Conservation (phyloP, 1,140 invertebrate species). For the Aphelinus atriplicis region DNA sequence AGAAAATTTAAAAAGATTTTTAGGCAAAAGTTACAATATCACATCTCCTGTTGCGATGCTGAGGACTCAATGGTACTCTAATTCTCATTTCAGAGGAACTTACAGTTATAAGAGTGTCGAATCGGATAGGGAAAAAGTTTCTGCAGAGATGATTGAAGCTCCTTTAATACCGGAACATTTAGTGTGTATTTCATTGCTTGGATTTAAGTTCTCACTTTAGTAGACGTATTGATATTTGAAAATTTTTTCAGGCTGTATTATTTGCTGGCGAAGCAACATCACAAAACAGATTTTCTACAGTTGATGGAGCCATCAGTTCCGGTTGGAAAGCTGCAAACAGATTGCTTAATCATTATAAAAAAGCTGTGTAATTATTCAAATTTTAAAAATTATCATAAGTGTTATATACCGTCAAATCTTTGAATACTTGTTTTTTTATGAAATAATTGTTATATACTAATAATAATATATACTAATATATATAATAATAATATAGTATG, state of each 20-base stretch:
- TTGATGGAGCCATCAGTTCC: slow-evolving; percentile 80
- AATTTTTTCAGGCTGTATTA: slow-evolving; percentile 59
- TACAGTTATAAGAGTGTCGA: slow-evolving; percentile 74
- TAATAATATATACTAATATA: no score
- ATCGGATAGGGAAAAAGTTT: slow-evolving; percentile 49
- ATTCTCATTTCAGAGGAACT: slow-evolving; percentile 74
- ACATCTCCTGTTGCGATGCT: slow-evolving; percentile 55
- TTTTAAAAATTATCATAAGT: no score
- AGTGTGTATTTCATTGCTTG: no score
- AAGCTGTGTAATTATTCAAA: no score
- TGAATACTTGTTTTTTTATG: no score
- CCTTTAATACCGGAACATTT: slow-evolving; percentile 35
- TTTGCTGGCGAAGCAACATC: slow-evolving; percentile 78
- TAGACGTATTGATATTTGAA: no score
- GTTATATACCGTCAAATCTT: no score
- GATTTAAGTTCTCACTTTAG: no score
- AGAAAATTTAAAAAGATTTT: slow-evolving; percentile 60
- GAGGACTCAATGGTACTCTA: slow-evolving; percentile 75
- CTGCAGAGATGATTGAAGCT: slow-evolving; percentile 36
- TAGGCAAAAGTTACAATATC: slow-evolving; percentile 63
- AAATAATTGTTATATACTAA: no score
- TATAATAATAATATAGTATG: no score
- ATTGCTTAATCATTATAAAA: slow-evolving; percentile 52
- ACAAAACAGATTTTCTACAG: slow-evolving; percentile 74
- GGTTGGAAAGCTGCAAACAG: slow-evolving; percentile 81